Conservation (phyloP, 2,888 invertebrate species). For the Agriotes lineatus region DNA sequence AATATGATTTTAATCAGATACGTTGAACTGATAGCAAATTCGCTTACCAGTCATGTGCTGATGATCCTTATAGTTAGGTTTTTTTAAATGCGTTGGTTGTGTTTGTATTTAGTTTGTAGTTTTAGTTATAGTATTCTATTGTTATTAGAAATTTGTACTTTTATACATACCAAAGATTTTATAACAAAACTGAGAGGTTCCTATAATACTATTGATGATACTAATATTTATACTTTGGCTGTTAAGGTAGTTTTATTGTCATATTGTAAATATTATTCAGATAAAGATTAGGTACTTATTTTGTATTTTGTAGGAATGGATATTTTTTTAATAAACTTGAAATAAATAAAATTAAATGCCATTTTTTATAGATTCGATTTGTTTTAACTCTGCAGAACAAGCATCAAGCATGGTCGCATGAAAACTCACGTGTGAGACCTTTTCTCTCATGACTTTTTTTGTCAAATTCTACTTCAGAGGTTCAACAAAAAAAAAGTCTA, state of each 20-base stretch:
- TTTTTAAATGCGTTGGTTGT: conserved; percentile 26
- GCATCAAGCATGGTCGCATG: too few species aligned
- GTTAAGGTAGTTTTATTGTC: conserved; percentile 14
- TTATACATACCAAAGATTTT: background rate
- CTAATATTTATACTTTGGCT: conserved; percentile 20
- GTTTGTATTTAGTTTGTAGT: conserved; percentile 13
- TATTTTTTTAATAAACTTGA: too few species aligned
- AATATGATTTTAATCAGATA: conserved; percentile 1
- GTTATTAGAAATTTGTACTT: conserved; percentile 4
- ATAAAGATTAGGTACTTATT: conserved; percentile 15
- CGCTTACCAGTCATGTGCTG: conserved; percentile 1
- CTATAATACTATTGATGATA: background rate
- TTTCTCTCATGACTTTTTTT: too few species aligned
- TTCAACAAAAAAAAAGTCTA: too few species aligned
- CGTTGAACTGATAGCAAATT: conserved; percentile 2
- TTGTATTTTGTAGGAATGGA: too few species aligned
- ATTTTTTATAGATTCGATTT: too few species aligned
- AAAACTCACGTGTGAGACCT: too few species aligned
- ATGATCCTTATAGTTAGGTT: conserved; percentile 48
- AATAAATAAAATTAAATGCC: too few species aligned
- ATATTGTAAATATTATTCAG: background rate
- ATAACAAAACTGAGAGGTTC: conserved; percentile 3
- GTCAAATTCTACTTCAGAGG: too few species aligned
- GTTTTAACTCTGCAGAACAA: too few species aligned
- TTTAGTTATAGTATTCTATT: conserved; percentile 24